A percentile compares a stretch with the other conserved stretches of the same genome.
Evolutionary conservation across 2,888 invertebrate genomes (phyloP).

Genomic region (Cataglyphis rosenhaueri): DNA sequence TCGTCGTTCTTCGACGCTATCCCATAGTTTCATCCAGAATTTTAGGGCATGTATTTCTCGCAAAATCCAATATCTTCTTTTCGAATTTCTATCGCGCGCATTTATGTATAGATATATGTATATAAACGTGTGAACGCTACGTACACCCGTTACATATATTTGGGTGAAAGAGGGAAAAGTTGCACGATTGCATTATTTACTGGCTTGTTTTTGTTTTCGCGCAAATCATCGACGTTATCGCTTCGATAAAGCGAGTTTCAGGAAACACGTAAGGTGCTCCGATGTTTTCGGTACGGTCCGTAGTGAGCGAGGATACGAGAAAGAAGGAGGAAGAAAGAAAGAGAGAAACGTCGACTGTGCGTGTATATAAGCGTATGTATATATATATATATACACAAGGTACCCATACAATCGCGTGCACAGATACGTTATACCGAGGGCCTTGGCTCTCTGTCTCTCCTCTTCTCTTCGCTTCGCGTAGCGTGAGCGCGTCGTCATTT

Average conservation of each 20-base stretch:
- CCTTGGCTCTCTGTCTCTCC: slow-evolving; percentile 74
- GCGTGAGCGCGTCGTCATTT: slow-evolving; percentile 80
- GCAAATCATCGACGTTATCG: slow-evolving; percentile 50
- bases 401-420: slow-evolving; percentile 44
- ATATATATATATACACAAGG: not conserved
- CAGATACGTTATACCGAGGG: slow-evolving; percentile 69
- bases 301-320: slow-evolving; percentile 57
- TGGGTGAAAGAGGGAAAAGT: slow-evolving; percentile 21
- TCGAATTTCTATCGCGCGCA: not conserved
- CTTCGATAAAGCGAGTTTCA: slow-evolving; percentile 61
- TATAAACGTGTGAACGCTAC: not conserved
- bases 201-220: slow-evolving; percentile 60
- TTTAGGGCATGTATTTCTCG: not conserved
- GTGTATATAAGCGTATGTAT: not conserved
- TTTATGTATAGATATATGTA: not conserved
- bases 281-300: slow-evolving; percentile 70
- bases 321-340: slow-evolving; percentile 6
- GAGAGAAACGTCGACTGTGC: not conserved
- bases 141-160: not conserved
- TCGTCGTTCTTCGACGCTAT: not conserved
- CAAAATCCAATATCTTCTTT: not conserved
- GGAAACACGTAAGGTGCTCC: slow-evolving; percentile 62
- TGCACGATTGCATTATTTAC: slow-evolving; percentile 40
- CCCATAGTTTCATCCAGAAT: not conserved
- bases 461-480: slow-evolving; percentile 66